Conservation (phyloP, 1,140 invertebrate species). For the Musca domestica region DNA sequence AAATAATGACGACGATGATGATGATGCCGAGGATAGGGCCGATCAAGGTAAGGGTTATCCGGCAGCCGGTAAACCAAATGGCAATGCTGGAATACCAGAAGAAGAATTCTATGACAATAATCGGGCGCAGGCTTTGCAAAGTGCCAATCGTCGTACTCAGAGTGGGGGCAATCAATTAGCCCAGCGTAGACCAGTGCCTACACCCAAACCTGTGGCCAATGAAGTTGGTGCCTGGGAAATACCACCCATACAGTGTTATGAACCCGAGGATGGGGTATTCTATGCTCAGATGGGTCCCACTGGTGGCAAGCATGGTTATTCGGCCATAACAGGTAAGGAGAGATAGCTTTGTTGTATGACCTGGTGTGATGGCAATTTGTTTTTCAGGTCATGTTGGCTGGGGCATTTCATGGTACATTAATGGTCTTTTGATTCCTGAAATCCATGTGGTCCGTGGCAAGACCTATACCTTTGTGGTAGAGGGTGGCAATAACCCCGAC, state of each 20-base stretch:
- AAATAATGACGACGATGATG: constrained; percentile 37
- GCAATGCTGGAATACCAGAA: constrained; percentile 39
- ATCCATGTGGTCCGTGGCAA: constrained; percentile 86
- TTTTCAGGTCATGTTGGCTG: constrained; percentile 81
- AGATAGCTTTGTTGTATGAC: not conserved
- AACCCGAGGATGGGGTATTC: constrained; percentile 85
- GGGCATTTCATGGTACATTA: constrained; percentile 90
- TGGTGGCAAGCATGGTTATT: constrained; percentile 81
- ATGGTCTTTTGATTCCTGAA: constrained; percentile 89
- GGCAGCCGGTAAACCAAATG: constrained; percentile 54
- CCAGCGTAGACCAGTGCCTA: constrained; percentile 55
- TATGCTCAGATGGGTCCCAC: constrained; percentile 90
- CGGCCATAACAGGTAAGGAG: constrained; percentile 74
- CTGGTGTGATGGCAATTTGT: not conserved
- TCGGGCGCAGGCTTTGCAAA: constrained; percentile 39
- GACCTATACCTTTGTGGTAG: constrained; percentile 87
- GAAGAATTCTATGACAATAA: constrained; percentile 48
- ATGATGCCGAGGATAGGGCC: constrained; percentile 32
- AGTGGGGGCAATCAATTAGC: constrained; percentile 25
- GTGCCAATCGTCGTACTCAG: constrained; percentile 37
- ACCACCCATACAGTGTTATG: constrained; percentile 81
- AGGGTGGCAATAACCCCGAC: constrained; percentile 79
- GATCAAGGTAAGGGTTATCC: constrained; percentile 34
- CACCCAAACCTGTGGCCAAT: constrained; percentile 61
- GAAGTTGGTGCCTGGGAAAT: constrained; percentile 73